Evolutionary conservation across 2,797 vertebrate species (phyloP).

Genomic region (Pachyuromys duprasi): DNA sequence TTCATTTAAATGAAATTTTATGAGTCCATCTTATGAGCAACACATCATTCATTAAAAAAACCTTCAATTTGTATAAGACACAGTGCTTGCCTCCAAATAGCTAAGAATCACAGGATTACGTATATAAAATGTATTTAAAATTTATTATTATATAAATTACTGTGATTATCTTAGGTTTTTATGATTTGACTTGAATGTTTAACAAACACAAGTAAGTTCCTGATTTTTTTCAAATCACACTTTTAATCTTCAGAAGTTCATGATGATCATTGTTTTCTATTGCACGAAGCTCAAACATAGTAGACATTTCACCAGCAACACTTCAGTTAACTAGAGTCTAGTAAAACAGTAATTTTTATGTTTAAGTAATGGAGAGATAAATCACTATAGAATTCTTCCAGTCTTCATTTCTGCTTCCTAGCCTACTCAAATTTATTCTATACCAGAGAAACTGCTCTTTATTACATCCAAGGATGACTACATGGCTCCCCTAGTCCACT

Average conservation of each 20-base stretch:
- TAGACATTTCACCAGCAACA: not conserved
- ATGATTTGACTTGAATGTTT: not conserved
- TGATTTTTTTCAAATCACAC: not conserved
- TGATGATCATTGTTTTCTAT: not conserved
- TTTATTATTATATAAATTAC: not conserved
- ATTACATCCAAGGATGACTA: not conserved
- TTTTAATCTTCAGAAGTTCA: not conserved
- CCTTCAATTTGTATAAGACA: not conserved
- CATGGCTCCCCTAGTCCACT: not conserved
- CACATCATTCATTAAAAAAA: not conserved
- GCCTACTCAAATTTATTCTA: not conserved
- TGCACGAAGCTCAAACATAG: not conserved
- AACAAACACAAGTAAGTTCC: not conserved
- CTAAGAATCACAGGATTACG: not conserved
- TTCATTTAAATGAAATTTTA: not conserved
- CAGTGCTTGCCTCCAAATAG: not conserved
- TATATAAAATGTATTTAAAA: not conserved
- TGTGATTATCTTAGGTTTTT: not conserved
- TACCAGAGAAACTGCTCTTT: not conserved
- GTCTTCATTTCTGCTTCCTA: not conserved
- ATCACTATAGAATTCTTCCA: not conserved
- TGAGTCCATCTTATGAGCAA: not conserved
- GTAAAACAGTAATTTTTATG: not conserved
- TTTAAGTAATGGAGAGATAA: not conserved
- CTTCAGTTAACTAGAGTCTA: not conserved